Evolutionary conservation across 1,140 invertebrate species (phyloP).

Genomic region (Mya arenaria): DNA sequence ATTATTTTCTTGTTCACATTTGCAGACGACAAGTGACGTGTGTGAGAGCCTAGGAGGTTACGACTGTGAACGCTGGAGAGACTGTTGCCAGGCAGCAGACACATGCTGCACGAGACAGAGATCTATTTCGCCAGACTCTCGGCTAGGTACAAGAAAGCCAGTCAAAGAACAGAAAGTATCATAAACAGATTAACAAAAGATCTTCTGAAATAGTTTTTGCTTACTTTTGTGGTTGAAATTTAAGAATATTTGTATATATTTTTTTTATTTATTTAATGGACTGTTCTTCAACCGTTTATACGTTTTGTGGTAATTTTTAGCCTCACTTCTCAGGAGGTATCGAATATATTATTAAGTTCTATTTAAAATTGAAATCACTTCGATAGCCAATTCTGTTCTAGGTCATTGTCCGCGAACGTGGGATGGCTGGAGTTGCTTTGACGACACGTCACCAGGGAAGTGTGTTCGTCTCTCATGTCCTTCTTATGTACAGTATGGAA

Average conservation of each 20-base stretch:
- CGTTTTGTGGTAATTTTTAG: not conserved
- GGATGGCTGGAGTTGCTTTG: conserved; percentile 38
- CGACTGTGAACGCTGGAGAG: conserved; percentile 24
- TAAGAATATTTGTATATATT: not conserved
- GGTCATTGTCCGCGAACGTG: conserved; percentile 33
- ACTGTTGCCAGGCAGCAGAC: conserved; percentile 25
- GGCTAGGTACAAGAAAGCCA: not conserved
- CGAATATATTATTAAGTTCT: not conserved
- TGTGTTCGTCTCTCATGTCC: conserved; percentile 14
- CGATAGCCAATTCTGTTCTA: not conserved
- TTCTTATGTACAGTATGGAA: conserved; percentile 32
- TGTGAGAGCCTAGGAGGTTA: conserved; percentile 19
- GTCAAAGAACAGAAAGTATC: not conserved
- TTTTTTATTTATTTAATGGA: not conserved
- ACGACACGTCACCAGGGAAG: conserved; percentile 27
- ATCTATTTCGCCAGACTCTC: not conserved
- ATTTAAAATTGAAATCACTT: not conserved
- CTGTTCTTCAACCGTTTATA: not conserved
- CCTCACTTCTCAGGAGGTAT: not conserved
- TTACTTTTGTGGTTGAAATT: not conserved
- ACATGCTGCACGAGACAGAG: conserved; percentile 10
- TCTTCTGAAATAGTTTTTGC: not conserved
- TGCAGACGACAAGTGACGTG: conserved; percentile 2
- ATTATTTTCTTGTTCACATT: too few species aligned
- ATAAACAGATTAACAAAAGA: not conserved